Conservation (phyloP, 2,888 invertebrate genomes). For the Leucophenga maculata region DNA sequence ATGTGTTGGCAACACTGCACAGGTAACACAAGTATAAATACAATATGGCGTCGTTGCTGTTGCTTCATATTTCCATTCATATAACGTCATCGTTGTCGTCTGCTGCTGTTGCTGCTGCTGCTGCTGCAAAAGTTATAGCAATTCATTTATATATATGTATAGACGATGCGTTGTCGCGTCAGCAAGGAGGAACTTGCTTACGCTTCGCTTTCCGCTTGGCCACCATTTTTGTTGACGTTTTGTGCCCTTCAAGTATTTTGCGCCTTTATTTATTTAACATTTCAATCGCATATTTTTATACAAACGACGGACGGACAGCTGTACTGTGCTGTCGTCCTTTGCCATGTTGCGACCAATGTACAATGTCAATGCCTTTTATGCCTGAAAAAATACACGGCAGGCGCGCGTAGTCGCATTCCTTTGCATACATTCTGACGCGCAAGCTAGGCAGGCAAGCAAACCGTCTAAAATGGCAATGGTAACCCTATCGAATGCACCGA, state of each 20-base stretch:
- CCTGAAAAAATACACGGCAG: slow-evolving; percentile 47
- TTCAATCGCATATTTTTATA: slow-evolving; percentile 69
- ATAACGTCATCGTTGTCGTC: slow-evolving; percentile 42
- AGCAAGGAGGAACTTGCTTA: slow-evolving; percentile 44
- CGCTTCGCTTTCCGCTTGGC: neutral
- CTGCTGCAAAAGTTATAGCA: slow-evolving; percentile 60
- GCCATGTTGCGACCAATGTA: slow-evolving; percentile 33
- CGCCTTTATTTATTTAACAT: slow-evolving; percentile 71
- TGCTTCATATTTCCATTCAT: slow-evolving; percentile 55
- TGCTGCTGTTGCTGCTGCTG: slow-evolving; percentile 43
- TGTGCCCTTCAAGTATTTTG: slow-evolving; percentile 62
- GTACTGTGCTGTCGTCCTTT: slow-evolving; percentile 37
- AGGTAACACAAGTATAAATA: slow-evolving; percentile 39
- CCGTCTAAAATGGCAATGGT: neutral
- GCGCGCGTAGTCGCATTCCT: slow-evolving; percentile 40
- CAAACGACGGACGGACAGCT: slow-evolving; percentile 47
- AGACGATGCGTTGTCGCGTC: slow-evolving; percentile 29
- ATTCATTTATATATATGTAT: slow-evolving; percentile 47
- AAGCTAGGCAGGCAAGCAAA: neutral
- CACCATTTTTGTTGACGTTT: slow-evolving; percentile 18
- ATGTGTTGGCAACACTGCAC: slow-evolving; percentile 10
- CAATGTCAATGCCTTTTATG: slow-evolving; percentile 68
- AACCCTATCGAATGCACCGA: no score
- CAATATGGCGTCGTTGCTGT: slow-evolving; percentile 53
- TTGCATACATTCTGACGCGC: slow-evolving; percentile 52